Percentiles rank a stretch among this genome's conserved stretches.
phyloP scores from a whole-genome alignment of 1,140 invertebrate genomes.

The Pseudomyrmex concolor region DNA sequence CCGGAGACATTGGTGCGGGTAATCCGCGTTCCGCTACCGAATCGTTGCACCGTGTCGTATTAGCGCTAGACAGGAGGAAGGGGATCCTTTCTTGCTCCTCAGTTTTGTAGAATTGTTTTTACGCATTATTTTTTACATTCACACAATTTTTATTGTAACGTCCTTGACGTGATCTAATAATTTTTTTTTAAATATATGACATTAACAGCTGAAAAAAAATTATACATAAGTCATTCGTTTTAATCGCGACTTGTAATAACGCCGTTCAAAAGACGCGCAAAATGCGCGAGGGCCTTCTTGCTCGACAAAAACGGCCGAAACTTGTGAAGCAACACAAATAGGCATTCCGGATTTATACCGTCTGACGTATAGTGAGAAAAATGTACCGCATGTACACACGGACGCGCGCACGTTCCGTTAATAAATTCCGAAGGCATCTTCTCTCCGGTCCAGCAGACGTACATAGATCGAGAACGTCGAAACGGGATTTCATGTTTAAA shows the following conservation, averaged over 20 bases:
- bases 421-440: slow-evolving; percentile 55
- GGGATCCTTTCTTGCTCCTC: background rate
- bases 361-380: slow-evolving; percentile 49
- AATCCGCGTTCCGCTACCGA: slow-evolving; percentile 34
- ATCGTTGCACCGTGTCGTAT: background rate
- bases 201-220: background rate
- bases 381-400: slow-evolving; percentile 50
- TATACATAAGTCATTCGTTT: slow-evolving; percentile 12
- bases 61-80: background rate
- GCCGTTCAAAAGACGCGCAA: background rate
- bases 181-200: too few species aligned
- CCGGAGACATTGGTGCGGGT: background rate
- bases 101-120: background rate
- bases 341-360: slow-evolving; percentile 48
- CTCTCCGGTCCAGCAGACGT: slow-evolving; percentile 53
- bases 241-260: slow-evolving; percentile 3
- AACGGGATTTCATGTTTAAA: slow-evolving; percentile 72
- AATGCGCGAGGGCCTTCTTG: background rate
- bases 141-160: too few species aligned
- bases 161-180: too few species aligned
- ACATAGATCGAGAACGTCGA: slow-evolving; percentile 68
- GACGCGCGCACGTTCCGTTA: slow-evolving; percentile 45
- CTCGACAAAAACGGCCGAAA: slow-evolving; percentile 31
- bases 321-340: slow-evolving; percentile 13
- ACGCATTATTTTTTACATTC: background rate